Conservation (phyloP, 2,888 invertebrate genomes). For the Drepana falcataria region DNA sequence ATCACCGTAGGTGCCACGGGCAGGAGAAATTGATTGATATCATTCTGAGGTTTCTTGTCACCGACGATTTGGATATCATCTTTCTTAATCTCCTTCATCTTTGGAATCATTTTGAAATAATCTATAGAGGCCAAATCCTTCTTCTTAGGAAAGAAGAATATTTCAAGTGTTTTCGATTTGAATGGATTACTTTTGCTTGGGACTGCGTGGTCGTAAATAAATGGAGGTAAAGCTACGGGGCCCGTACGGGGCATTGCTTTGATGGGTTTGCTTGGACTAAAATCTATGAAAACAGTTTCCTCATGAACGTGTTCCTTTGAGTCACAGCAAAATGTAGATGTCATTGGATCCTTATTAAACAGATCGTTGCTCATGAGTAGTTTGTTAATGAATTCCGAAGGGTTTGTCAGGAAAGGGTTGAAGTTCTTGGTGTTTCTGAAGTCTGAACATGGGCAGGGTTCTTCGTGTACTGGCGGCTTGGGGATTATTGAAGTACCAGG, state of each 20-base stretch:
- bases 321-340: conserved; percentile 52
- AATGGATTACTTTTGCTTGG: conserved; percentile 25
- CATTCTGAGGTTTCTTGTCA: conserved; percentile 41
- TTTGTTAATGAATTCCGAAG: conserved; percentile 47
- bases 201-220: conserved; percentile 32
- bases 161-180: conserved; percentile 52
- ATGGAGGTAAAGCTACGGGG: conserved; percentile 29
- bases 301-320: conserved; percentile 56
- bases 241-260: conserved; percentile 9
- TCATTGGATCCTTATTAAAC: conserved; percentile 43
- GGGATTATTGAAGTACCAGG: conserved; percentile 9
- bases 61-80: conserved; percentile 47
- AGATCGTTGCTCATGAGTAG: conserved; percentile 49
- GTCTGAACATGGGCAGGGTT: conserved; percentile 49
- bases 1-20: conserved; percentile 33
- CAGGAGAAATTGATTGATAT: conserved; percentile 28
- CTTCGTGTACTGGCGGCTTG: conserved; percentile 26
- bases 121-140: conserved; percentile 29
- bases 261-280: conserved; percentile 31
- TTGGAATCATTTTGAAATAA: conserved; percentile 14
- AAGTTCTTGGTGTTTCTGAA: conserved; percentile 31
- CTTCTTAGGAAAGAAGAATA: conserved; percentile 56
- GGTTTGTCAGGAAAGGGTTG: conserved; percentile 25
- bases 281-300: conserved; percentile 47
- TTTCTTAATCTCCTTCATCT: conserved; percentile 31